Conservation (phyloP, 2,113 vertebrate genomes). For the Origma solitaria region DNA sequence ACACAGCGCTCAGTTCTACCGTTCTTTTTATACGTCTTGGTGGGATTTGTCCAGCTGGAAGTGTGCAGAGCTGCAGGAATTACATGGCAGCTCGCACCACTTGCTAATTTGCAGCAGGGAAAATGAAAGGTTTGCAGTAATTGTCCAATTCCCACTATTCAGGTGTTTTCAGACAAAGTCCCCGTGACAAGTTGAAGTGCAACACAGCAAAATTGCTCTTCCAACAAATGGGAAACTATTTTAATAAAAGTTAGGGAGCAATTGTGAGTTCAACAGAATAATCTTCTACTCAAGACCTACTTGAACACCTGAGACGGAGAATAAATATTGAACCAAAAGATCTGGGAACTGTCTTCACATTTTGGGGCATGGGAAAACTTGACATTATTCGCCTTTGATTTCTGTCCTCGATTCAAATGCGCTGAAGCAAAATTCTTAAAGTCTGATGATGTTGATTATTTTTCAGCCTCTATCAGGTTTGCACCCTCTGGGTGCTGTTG, state of each 20-base stretch:
- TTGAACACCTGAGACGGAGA: neutral
- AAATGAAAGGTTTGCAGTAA: slow-evolving; percentile 53
- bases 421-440: neutral
- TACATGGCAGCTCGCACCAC: slow-evolving; percentile 12
- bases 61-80: neutral
- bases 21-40: neutral
- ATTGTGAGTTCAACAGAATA: neutral
- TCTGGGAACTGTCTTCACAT: neutral
- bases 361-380: neutral
- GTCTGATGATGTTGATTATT: neutral
- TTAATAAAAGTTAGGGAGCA: neutral
- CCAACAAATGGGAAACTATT: slow-evolving; percentile 11
- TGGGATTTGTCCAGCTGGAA: slow-evolving; percentile 32
- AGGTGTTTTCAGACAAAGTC: slow-evolving; percentile 19
- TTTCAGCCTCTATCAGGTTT: neutral
- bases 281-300: neutral
- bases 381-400: neutral
- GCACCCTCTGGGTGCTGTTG: neutral
- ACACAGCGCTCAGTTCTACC: neutral
- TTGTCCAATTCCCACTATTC: slow-evolving; percentile 36
- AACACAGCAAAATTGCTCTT: neutral
- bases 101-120: slow-evolving; percentile 39
- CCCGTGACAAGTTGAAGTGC: slow-evolving; percentile 10
- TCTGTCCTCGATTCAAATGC: neutral
- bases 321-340: neutral